Percentiles rank a stretch among this genome's conserved stretches.
These are phyloP conservation scores for Siniperca scherzeri DNA, from an alignment of 2,797 vertebrate species.

Conservation along the genomic window DNA sequence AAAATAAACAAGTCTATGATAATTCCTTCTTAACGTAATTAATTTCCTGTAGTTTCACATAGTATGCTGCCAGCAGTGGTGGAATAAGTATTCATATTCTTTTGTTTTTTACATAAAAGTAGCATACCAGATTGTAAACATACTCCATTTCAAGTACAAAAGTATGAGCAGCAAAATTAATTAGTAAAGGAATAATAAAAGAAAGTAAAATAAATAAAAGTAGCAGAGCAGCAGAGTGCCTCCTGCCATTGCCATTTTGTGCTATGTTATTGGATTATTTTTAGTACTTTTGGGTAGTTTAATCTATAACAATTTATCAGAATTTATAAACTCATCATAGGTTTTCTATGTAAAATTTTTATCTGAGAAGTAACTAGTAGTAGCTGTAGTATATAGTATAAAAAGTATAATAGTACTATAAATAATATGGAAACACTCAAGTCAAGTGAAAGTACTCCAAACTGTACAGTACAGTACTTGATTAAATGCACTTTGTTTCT, in stretches of 20 bases:
- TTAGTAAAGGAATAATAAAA: no score
- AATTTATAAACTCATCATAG: background rate
- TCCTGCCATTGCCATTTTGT: background rate
- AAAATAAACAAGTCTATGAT: slow-evolving; percentile 33
- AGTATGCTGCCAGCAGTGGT: background rate
- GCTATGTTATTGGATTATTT: background rate
- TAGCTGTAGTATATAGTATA: background rate
- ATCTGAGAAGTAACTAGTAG: background rate
- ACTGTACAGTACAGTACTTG: background rate
- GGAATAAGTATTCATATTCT: background rate
- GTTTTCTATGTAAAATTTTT: background rate
- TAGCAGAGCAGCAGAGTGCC: background rate
- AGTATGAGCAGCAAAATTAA: background rate
- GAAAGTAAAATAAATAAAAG: no score
- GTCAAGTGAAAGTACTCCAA: background rate
- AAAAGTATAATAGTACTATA: background rate
- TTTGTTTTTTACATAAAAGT: background rate
- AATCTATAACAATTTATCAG: background rate
- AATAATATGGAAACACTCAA: background rate
- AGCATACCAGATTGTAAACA: background rate
- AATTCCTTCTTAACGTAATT: slow-evolving; percentile 37
- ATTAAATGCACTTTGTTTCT: background rate
- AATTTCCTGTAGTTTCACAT: slow-evolving; percentile 49
- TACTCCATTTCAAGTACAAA: background rate
- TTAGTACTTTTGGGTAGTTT: background rate